Conservation (phyloP, 2,797 vertebrate genomes). For the Taenioides sp. region DNA sequence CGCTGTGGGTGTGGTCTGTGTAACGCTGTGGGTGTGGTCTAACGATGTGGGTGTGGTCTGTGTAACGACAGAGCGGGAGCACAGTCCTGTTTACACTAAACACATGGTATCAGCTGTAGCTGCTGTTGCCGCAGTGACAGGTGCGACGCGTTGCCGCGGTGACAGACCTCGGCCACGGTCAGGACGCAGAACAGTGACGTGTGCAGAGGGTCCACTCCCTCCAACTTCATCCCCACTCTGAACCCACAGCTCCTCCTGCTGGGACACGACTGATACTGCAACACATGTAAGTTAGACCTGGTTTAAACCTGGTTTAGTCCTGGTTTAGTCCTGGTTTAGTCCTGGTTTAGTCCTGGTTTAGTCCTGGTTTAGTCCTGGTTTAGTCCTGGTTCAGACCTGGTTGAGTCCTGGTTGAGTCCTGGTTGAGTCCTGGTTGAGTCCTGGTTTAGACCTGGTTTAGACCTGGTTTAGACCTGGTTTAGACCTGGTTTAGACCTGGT, state of each 20-base stretch:
- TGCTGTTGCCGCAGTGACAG: too few relatives aligned
- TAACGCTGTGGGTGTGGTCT: too few relatives aligned
- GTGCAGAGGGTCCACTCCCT: slow-evolving; percentile 79
- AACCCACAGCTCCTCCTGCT: slow-evolving; percentile 69
- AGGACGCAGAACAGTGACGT: slow-evolving; percentile 83
- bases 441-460: background rate
- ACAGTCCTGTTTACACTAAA: too few relatives aligned
- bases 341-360: background rate
- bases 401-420: background rate
- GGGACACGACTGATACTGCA: slow-evolving; percentile 73
- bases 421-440: background rate
- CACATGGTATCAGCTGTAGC: too few relatives aligned
- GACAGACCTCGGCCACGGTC: slow-evolving; percentile 72
- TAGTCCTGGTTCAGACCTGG: background rate
- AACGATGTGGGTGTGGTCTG: too few relatives aligned
- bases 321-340: background rate
- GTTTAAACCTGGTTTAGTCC: background rate
- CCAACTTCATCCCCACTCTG: slow-evolving; percentile 80
- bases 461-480: background rate
- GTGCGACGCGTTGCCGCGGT: too few relatives aligned
- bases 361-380: background rate
- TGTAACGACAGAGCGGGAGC: too few relatives aligned
- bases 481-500: background rate
- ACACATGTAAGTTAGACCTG: background rate
- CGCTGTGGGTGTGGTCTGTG: too few relatives aligned